These are phyloP conservation scores for Myzus persicae DNA, from an alignment of 1,140 invertebrate species.

Conservation along the genomic window DNA sequence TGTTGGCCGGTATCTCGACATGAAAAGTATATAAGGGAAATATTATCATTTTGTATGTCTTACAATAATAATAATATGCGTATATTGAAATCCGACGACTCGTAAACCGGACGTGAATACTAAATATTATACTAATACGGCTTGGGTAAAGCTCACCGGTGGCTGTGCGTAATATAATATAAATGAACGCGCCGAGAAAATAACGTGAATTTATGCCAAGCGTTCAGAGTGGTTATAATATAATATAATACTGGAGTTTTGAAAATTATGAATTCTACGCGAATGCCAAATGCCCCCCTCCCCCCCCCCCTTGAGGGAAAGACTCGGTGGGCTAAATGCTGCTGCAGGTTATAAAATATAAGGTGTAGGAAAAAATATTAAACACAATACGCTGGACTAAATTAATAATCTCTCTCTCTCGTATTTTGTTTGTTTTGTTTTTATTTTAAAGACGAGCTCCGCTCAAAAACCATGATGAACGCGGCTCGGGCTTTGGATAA, in stretches of 20 bases:
- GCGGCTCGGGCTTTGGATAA: neutral
- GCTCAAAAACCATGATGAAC: neutral
- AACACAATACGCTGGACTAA: neutral
- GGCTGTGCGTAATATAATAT: neutral
- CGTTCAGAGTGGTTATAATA: neutral
- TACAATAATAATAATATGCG: neutral
- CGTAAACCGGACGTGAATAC: constrained; percentile 41
- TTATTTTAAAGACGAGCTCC: neutral
- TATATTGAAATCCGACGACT: constrained; percentile 48
- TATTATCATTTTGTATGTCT: constrained; percentile 16
- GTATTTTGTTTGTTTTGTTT: neutral
- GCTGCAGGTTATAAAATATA: neutral
- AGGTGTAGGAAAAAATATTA: neutral
- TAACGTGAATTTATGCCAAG: neutral
- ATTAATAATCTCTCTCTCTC: neutral
- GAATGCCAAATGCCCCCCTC: neutral
- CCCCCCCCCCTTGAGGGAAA: no score
- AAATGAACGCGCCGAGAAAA: neutral
- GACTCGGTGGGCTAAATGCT: neutral
- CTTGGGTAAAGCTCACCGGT: neutral
- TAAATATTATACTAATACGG: neutral
- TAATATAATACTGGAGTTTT: neutral
- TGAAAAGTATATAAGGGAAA: neutral
- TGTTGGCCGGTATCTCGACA: neutral
- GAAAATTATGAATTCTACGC: constrained; percentile 18